Evolutionary conservation across 2,888 invertebrate species (phyloP).

Genomic region (Meandrusa payeni): DNA sequence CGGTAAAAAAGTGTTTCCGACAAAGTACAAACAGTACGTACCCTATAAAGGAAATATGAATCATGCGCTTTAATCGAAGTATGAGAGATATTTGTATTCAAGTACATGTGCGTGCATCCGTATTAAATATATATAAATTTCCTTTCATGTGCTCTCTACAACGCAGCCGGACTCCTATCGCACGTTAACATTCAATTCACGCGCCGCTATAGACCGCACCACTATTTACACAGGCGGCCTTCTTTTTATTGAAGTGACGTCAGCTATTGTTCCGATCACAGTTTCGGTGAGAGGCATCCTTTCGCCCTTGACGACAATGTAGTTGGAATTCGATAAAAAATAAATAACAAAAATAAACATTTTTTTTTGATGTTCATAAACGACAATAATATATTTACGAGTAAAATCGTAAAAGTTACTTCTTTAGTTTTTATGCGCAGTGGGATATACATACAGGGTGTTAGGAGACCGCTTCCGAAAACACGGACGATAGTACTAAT

Average conservation of each 20-base stretch:
- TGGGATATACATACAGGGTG: too few relatives aligned
- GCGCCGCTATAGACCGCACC: slow-evolving; percentile 1
- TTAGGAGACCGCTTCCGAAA: too few relatives aligned
- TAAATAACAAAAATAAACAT: slow-evolving; percentile 7
- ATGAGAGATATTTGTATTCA: slow-evolving; percentile 18
- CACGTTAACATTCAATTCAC: slow-evolving; percentile 7
- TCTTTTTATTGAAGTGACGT: slow-evolving; percentile 17
- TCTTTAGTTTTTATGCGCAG: too few relatives aligned
- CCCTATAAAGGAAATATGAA: slow-evolving; percentile 13
- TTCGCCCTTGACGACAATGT: slow-evolving; percentile 9
- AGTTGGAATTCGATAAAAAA: slow-evolving; percentile 17
- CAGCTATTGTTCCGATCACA: slow-evolving; percentile 15
- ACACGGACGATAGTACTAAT: too few relatives aligned
- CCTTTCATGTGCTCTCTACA: neutral
- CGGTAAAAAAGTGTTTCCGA: too few relatives aligned
- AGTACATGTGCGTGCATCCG: slow-evolving; percentile 3
- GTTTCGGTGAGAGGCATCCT: slow-evolving; percentile 6
- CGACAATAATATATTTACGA: too few relatives aligned
- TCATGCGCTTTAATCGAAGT: slow-evolving; percentile 2
- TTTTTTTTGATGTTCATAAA: too few relatives aligned
- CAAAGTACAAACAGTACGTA: too few relatives aligned
- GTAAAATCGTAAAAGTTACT: too few relatives aligned
- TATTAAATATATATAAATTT: slow-evolving; percentile 12
- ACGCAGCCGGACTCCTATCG: neutral
- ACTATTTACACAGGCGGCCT: slow-evolving; percentile 14